A percentile compares a stretch with the other conserved stretches of the same genome.
Evolutionary conservation across 2,888 invertebrate genomes (phyloP).

Genomic region (Polyploca ridens): DNA sequence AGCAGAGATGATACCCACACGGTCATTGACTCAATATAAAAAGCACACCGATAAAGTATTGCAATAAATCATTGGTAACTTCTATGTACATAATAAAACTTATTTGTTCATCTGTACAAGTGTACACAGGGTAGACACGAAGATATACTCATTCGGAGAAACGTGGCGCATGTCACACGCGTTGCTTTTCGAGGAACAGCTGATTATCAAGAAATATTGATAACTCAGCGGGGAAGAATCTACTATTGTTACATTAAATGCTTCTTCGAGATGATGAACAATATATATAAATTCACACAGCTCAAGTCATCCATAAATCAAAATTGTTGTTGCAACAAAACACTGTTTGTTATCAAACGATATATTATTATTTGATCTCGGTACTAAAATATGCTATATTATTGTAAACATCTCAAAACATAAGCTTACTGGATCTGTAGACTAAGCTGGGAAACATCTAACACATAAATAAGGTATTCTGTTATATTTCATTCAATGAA

Average conservation of each 20-base stretch:
- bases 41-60: neutral
- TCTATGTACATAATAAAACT: slow-evolving; percentile 17
- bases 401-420: neutral
- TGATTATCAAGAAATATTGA: slow-evolving; percentile 66
- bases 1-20: neutral
- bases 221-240: slow-evolving; percentile 33
- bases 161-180: slow-evolving; percentile 69
- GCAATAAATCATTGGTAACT: neutral
- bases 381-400: neutral
- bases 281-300: neutral
- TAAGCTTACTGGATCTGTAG: no score
- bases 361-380: no score
- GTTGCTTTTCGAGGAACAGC: slow-evolving; percentile 62
- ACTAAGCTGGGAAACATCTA: no score
- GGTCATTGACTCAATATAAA: slow-evolving; percentile 2
- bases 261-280: neutral
- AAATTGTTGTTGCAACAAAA: no score
- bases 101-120: slow-evolving; percentile 41
- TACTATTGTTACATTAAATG: slow-evolving; percentile 10
- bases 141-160: slow-evolving; percentile 61
- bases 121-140: slow-evolving; percentile 46
- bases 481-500: no score
- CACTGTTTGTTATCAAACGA: neutral
- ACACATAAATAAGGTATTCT: no score
- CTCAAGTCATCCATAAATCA: slow-evolving; percentile 1